Base-by-base conservation (phyloP, 1,140 invertebrate genomes). In the Drosophila lacertosa region DNA sequence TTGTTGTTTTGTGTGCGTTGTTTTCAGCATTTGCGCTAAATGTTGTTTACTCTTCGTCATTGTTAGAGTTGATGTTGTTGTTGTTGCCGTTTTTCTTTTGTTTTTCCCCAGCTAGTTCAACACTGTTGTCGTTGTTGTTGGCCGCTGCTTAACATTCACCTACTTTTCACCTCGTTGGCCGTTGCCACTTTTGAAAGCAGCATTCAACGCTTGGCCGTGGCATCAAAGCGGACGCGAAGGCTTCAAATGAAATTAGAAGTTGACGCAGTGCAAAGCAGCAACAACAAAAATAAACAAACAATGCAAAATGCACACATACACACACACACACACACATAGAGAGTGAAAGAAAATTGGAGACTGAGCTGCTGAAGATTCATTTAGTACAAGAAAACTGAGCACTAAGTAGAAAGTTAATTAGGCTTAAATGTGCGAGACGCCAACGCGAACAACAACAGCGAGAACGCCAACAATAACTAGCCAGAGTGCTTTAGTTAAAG, bases 401-500 rank as follows among this genome's bases (percentile, higher is more conserved):
- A 58, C 82, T 86, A 86, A 88, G 82, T 83, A 88, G 82, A 88
- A 88, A 88, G 78, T 88, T 88, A 88, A 88, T 88, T 88, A 88
- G 82, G 82, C 82, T 88, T 88, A 88, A 88, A 88, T 83, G 81
- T 74, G 80, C 73, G 60, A 76, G 68, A 70, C 64, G 81, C 62
- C 74, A 74, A 65, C 57, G 69, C 57, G 40, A 64, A 48, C 59
- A 62, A 67, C 40, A 57, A 53, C 70, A 59, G 53, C 44, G 16
- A 40, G 11, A 16, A 16, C 6, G 3, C 13, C n/a, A 39, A 16
- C 39, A 40, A 16, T 15, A 40, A 40, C 33, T n/a, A 13, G n/a
- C 13, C 2, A 10, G 33, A 35, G n/a, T 22, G 42, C 18, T 11
- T 7, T 6, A 18, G 9, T 62, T 72, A 66, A 70, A 42, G 64